Conservation (phyloP, 2,797 vertebrate genomes). For the Micrastur ruficollis region DNA sequence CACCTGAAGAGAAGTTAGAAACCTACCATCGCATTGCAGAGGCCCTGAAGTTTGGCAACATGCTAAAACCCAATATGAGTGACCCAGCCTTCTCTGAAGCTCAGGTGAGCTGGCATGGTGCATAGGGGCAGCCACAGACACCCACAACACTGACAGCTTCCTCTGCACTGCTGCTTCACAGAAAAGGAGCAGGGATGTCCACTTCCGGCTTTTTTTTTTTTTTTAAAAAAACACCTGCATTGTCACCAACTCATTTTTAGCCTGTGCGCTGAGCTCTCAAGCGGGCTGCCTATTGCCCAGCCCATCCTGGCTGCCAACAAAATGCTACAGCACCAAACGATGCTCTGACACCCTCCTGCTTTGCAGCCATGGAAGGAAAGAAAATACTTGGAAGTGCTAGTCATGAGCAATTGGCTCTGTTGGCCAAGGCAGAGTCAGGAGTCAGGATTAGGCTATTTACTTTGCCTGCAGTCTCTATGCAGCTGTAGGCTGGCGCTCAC, state of each 20-base stretch:
- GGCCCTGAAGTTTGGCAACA: slow-evolving; percentile 85
- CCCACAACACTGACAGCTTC: background rate
- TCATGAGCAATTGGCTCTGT: background rate
- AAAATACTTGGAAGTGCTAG: background rate
- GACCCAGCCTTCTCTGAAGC: slow-evolving; percentile 72
- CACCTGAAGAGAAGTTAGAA: slow-evolving; percentile 43
- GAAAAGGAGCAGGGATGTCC: background rate
- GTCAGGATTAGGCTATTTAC: background rate
- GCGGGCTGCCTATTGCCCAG: background rate
- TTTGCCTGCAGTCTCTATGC: background rate
- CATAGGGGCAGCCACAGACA: background rate
- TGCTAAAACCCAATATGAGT: slow-evolving; percentile 72
- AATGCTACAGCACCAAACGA: background rate
- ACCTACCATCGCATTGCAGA: slow-evolving; percentile 85
- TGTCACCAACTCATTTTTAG: background rate
- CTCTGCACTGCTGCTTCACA: background rate
- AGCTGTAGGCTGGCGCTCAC: background rate
- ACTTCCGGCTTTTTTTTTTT: background rate
- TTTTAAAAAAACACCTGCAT: no score
- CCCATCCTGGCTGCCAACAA: background rate
- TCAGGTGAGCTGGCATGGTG: slow-evolving; percentile 39
- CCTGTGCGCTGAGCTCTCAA: background rate
- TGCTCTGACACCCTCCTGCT: background rate
- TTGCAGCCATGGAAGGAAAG: background rate
- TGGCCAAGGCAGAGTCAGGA: background rate